Evolutionary conservation across 2,888 invertebrate genomes (phyloP).

Genomic region (Platycheirus rosarum): DNA sequence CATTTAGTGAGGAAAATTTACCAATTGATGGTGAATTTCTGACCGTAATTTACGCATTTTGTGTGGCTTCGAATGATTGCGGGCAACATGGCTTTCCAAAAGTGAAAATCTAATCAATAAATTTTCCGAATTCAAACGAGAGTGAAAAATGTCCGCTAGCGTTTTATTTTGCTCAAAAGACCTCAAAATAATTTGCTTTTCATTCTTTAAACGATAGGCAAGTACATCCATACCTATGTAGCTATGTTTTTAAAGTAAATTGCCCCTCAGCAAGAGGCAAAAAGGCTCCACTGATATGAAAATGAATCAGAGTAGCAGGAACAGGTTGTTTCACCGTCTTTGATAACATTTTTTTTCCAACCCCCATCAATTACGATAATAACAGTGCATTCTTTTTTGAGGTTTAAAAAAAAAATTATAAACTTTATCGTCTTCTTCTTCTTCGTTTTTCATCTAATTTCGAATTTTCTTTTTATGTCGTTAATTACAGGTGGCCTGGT

Average conservation of each 20-base stretch:
- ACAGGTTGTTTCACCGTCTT: neutral
- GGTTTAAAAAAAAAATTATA: no score
- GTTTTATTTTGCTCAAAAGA: constrained; percentile 3
- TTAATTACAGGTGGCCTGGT: constrained; percentile 81
- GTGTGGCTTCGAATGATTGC: constrained; percentile 57
- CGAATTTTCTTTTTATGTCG: constrained; percentile 24
- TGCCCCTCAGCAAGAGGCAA: constrained; percentile 4
- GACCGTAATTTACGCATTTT: constrained; percentile 56
- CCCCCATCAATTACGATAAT: constrained; percentile 71
- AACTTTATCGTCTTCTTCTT: constrained; percentile 55
- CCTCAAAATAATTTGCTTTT: constrained; percentile 66
- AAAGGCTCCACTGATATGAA: constrained; percentile 36
- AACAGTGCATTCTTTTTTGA: constrained; percentile 53
- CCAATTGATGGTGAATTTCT: constrained; percentile 49
- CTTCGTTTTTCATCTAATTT: constrained; percentile 39
- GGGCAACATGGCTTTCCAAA: constrained; percentile 43
- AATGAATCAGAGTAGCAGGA: neutral
- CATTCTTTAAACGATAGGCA: constrained; percentile 48
- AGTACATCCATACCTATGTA: no score
- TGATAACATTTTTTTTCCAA: neutral
- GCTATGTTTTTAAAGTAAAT: no score
- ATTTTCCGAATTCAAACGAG: constrained; percentile 47
- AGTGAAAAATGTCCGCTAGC: constrained; percentile 57
- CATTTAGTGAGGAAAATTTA: constrained; percentile 65
- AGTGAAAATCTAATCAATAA: constrained; percentile 64